Base-by-base conservation (phyloP, 2,113 vertebrate genomes). In the Tichodroma muraria region DNA sequence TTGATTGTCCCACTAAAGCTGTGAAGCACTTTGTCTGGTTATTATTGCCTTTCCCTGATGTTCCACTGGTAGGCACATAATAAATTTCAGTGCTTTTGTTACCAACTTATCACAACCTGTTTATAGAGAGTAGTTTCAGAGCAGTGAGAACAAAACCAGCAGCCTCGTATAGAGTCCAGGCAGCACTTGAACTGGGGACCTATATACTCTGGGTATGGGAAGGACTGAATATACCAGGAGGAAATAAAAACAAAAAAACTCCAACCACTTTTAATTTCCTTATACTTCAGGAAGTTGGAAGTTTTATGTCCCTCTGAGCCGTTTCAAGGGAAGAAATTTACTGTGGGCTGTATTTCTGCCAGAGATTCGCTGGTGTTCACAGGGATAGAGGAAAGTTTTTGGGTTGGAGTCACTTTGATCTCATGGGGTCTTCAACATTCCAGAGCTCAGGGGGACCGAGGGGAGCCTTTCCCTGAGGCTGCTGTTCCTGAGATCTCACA, bases 1-100 rank as follows among this genome's bases (percentile, higher is more conserved):
- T 96, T 96, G 95, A 94, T 94, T 95, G 88, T 90, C 92, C 84
- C 81, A 85, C 85, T 93, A 95, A 96, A 95, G 76, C 94, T 94
- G 77, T 45, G 63, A 78, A 96, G 90, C 69, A 78, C 92, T 95
- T 97, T 94, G 80, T 88, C 69, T 92, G 65, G 89, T 88, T 95
- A 93, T 95, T 96, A 95, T 88, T 92, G 89, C 82, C 92, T 80
- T 88, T 60, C 88, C 92, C 90, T 80, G 82, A 95, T 90, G 93
- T 75, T 96, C 72, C 76, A 30, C 60, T 42, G 65, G 82, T 60
- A 78, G 85, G 65, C 82, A 60, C 57, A 57, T 49, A 66, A 95
- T 94, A 97, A 96, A 97, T 95, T 91, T 93, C 85, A 68, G 64
- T 37, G 85, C 71, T 90, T 95, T 96, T 95, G 76, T 94, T 95